Evolutionary conservation across 1,140 invertebrate species (phyloP).

Genomic region (Hyles vespertilio): DNA sequence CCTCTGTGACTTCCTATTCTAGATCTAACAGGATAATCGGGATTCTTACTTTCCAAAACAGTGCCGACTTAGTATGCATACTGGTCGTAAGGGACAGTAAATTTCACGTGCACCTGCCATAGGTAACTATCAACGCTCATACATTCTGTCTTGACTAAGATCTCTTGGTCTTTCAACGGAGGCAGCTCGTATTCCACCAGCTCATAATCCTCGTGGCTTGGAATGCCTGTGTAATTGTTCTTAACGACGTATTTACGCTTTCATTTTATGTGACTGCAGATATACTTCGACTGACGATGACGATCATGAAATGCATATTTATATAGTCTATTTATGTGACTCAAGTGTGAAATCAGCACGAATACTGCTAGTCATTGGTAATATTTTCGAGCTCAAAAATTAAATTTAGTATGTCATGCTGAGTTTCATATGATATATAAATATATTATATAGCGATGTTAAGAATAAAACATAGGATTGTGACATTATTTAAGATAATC

Average conservation of each 20-base stretch:
- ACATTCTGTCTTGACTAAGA: constrained; percentile 72
- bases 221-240: constrained; percentile 56
- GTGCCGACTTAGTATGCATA: constrained; percentile 51
- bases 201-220: constrained; percentile 63
- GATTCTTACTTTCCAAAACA: constrained; percentile 32
- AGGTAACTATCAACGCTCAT: constrained; percentile 76
- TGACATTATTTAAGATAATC: too few relatives aligned
- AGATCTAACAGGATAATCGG: constrained; percentile 74
- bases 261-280: too few relatives aligned
- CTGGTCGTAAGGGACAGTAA: constrained; percentile 50
- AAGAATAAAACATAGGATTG: too few relatives aligned
- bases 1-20: constrained; percentile 74
- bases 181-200: constrained; percentile 63
- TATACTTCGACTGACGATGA: too few relatives aligned
- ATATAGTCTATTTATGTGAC: too few relatives aligned
- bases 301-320: too few relatives aligned
- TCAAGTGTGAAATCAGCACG: too few relatives aligned
- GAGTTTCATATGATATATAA: too few relatives aligned
- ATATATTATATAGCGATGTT: too few relatives aligned
- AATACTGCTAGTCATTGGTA: too few relatives aligned
- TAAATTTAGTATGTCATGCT: too few relatives aligned
- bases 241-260: constrained; percentile 55
- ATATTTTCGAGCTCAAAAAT: too few relatives aligned
- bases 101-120: constrained; percentile 35
- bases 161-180: constrained; percentile 53